Percentiles rank a stretch among this genome's conserved stretches.
These are phyloP conservation scores for Galerucella calmariensis DNA, from an alignment of 2,888 invertebrate species.

Conservation along the genomic window DNA sequence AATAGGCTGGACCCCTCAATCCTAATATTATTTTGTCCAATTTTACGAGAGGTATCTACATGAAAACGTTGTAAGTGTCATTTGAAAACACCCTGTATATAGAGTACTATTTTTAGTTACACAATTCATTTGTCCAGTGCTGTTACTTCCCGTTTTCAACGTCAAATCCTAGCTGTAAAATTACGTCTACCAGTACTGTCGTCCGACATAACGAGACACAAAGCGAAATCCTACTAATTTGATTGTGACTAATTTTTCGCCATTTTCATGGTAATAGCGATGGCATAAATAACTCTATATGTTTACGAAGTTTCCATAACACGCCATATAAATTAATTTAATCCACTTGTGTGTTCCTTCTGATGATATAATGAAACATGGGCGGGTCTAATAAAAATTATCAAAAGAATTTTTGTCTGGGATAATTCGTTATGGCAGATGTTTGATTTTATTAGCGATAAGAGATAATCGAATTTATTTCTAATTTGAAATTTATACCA, in stretches of 20 bases:
- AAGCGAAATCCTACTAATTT: slow-evolving; percentile 4
- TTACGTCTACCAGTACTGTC: too few relatives aligned
- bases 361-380: slow-evolving; percentile 14
- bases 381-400: slow-evolving; percentile 4
- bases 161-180: too few relatives aligned
- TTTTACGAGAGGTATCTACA: too few relatives aligned
- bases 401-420: not conserved
- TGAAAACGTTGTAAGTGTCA: too few relatives aligned
- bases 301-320: slow-evolving; percentile 2
- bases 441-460: not conserved
- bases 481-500: not conserved
- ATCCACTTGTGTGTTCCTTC: slow-evolving; percentile 17
- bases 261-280: slow-evolving; percentile 7
- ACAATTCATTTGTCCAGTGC: too few relatives aligned
- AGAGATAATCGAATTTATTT: not conserved
- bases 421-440: not conserved
- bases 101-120: too few relatives aligned
- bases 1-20: too few relatives aligned
- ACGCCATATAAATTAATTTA: slow-evolving; percentile 7
- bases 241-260: slow-evolving; percentile 11
- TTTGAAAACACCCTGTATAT: too few relatives aligned
- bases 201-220: not conserved
- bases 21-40: too few relatives aligned
- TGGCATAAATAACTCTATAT: slow-evolving; percentile 10
- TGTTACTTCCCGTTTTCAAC: too few relatives aligned